phyloP scores from a whole-genome alignment of 1,140 invertebrate species.

The Tetramorium parvispinum region DNA sequence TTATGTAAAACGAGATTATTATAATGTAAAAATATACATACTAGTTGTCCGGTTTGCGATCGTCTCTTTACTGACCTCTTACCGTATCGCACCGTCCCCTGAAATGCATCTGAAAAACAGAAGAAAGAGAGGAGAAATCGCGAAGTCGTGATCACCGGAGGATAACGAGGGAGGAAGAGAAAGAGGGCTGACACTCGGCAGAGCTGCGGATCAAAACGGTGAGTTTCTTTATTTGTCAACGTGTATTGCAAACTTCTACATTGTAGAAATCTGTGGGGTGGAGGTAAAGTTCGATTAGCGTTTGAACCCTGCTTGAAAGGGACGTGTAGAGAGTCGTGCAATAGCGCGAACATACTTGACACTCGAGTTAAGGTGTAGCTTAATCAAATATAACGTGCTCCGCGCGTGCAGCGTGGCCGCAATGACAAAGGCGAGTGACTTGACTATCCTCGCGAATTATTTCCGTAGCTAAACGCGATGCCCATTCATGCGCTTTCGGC shows the following conservation, averaged over 20 bases:
- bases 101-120: neutral
- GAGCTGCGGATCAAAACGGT: slow-evolving; percentile 15
- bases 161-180: neutral
- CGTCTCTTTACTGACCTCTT: slow-evolving; percentile 39
- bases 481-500: neutral
- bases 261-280: slow-evolving; percentile 75
- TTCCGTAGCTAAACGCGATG: neutral
- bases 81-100: neutral
- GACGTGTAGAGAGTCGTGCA: slow-evolving; percentile 80
- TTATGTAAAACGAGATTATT: slow-evolving; percentile 80
- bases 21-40: slow-evolving; percentile 79
- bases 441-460: neutral
- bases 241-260: slow-evolving; percentile 80
- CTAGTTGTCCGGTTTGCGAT: slow-evolving; percentile 74
- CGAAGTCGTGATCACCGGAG: too few relatives aligned
- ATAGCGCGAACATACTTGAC: slow-evolving; percentile 71
- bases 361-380: slow-evolving; percentile 60
- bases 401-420: neutral
- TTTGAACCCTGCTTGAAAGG: slow-evolving; percentile 80
- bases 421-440: slow-evolving; percentile 6
- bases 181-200: too few relatives aligned
- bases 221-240: slow-evolving; percentile 69
- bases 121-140: neutral
- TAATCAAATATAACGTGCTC: slow-evolving; percentile 26
- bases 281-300: slow-evolving; percentile 66